A percentile compares a stretch with the other conserved stretches of the same genome.
Evolutionary conservation across 2,888 invertebrate species (phyloP).

Genomic region (Tenthredo amoena): DNA sequence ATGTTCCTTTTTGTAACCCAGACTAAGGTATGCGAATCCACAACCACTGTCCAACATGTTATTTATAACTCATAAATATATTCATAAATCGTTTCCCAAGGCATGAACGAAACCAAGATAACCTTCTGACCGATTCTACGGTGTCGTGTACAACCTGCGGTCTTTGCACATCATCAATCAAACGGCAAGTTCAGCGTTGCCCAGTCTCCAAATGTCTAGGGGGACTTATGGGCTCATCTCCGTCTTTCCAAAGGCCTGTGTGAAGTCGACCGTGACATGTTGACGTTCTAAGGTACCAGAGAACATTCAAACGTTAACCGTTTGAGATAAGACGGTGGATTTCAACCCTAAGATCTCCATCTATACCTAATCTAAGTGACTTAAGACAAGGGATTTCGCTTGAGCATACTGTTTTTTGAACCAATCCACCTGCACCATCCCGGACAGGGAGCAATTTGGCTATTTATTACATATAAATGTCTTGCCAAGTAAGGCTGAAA

Average conservation of each 20-base stretch:
- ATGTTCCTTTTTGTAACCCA: neutral
- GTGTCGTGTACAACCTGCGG: neutral
- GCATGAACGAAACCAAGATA: neutral
- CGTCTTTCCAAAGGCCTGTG: conserved; percentile 25
- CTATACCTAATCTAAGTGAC: neutral
- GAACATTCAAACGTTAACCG: conserved; percentile 11
- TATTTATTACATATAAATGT: neutral
- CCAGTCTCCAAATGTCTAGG: conserved; percentile 4
- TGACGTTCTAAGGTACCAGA: conserved; percentile 20
- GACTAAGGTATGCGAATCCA: neutral
- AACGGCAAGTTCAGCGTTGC: neutral
- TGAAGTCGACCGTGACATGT: conserved; percentile 26
- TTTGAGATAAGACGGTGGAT: conserved; percentile 12
- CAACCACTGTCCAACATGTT: neutral
- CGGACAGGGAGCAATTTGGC: neutral
- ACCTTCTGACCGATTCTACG: conserved; percentile 10
- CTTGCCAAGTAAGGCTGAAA: neutral
- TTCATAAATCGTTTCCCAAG: conserved; percentile 23
- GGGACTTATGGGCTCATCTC: neutral
- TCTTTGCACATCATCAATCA: conserved; percentile 38
- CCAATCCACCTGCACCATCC: neutral
- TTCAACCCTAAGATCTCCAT: neutral
- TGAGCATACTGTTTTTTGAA: neutral
- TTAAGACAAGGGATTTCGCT: neutral
- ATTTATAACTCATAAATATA: conserved; percentile 26